A percentile compares a stretch with the other conserved stretches of the same genome.
phyloP scores from a whole-genome alignment of 2,113 vertebrate species.

The Cynocephalus volans region DNA sequence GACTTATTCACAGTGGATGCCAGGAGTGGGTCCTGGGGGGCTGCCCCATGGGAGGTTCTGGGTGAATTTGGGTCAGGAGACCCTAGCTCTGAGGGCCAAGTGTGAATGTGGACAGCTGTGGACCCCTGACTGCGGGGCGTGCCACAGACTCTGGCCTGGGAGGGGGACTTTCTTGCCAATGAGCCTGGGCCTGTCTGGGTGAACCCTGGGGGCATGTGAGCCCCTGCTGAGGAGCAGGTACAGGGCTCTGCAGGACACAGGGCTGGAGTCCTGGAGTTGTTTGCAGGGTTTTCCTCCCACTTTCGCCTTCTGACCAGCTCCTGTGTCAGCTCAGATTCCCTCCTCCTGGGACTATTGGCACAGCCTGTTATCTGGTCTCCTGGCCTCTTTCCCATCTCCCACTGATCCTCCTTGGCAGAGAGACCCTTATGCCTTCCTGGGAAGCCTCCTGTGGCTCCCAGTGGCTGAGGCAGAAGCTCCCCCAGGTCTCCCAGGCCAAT shows the following conservation, averaged over 20 bases:
- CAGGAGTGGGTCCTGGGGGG: background rate
- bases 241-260: background rate
- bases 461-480: background rate
- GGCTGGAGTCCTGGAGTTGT: background rate
- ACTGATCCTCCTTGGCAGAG: background rate
- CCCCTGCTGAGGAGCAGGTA: accelerated
- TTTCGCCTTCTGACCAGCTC: background rate
- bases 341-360: background rate
- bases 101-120: background rate
- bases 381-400: background rate
- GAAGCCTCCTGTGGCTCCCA: background rate
- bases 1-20: background rate
- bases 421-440: background rate
- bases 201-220: background rate
- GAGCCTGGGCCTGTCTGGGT: background rate
- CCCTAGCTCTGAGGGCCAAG: background rate
- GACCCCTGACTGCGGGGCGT: background rate
- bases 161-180: background rate
- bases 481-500: background rate
- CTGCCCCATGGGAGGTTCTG: background rate
- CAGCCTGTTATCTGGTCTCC: background rate
- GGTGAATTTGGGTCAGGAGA: background rate
- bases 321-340: background rate
- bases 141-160: background rate
- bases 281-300: background rate